Evolutionary conservation across 2,888 invertebrate species (phyloP).

Genomic region (Lamproptera curius): DNA sequence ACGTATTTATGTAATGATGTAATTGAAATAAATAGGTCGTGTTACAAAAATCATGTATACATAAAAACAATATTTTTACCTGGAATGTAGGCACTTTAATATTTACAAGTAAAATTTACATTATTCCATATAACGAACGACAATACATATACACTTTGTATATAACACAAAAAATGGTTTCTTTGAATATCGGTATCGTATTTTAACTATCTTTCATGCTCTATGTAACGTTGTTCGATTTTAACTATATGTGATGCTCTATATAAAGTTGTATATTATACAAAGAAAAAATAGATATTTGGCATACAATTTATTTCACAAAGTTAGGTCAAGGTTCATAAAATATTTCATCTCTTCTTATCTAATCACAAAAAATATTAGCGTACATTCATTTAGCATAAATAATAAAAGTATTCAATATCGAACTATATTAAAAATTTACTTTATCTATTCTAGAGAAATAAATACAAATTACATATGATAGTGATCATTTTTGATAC

Average conservation of each 20-base stretch:
- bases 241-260: no score
- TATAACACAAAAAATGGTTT: no score
- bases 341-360: neutral
- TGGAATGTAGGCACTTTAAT: conserved; percentile 74
- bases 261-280: no score
- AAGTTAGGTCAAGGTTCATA: no score
- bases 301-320: no score
- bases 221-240: no score
- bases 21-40: conserved; percentile 9
- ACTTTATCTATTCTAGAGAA: neutral
- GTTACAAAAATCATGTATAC: conserved; percentile 22
- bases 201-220: no score
- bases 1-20: conserved; percentile 1
- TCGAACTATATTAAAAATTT: neutral
- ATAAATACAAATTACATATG: no score
- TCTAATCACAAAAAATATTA: neutral
- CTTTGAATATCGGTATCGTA: no score
- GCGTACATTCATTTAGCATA: neutral
- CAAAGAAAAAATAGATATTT: no score
- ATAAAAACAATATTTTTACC: conserved; percentile 43
- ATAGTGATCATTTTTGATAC: no score
- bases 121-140: conserved; percentile 24
- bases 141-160: neutral
- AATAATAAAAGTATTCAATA: neutral
- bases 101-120: conserved; percentile 26